Conservation (phyloP, 2,888 invertebrate species). For the Dynastes maya region DNA sequence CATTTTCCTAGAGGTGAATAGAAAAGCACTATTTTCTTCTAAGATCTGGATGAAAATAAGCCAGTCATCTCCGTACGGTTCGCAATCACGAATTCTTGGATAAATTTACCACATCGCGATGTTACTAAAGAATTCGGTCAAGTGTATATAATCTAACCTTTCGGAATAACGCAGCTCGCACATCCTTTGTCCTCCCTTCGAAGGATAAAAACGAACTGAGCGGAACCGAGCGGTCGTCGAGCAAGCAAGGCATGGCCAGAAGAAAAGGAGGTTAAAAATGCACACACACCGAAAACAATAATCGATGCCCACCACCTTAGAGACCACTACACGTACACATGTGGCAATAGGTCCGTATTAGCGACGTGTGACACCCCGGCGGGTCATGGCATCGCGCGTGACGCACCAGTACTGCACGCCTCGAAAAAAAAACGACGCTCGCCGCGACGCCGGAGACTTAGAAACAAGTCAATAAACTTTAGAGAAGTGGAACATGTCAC, state of each 20-base stretch:
- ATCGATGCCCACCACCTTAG: conserved; percentile 9
- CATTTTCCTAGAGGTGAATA: no score
- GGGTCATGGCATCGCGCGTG: conserved; percentile 6
- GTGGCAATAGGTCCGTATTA: no score
- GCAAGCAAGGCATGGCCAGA: not conserved
- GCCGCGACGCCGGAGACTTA: conserved; percentile 5
- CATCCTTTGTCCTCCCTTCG: conserved; percentile 1
- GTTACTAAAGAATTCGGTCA: no score
- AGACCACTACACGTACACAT: not conserved
- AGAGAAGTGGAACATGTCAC: conserved; percentile 67
- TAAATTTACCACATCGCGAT: no score
- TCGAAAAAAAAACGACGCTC: conserved; percentile 10
- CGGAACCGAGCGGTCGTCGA: not conserved
- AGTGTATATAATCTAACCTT: no score
- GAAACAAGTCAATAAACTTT: conserved; percentile 67
- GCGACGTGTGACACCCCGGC: not conserved
- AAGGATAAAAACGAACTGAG: conserved; percentile 19
- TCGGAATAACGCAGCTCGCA: no score
- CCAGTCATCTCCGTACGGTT: no score
- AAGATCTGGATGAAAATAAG: no score
- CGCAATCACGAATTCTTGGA: no score
- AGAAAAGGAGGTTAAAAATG: conserved; percentile 17
- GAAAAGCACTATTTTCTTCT: no score
- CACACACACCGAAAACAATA: conserved; percentile 19
- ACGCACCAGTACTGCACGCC: conserved; percentile 18